Percentiles rank a stretch among this genome's conserved stretches.
phyloP scores from a whole-genome alignment of 2,113 vertebrate genomes.

The Crotalus viridis region DNA sequence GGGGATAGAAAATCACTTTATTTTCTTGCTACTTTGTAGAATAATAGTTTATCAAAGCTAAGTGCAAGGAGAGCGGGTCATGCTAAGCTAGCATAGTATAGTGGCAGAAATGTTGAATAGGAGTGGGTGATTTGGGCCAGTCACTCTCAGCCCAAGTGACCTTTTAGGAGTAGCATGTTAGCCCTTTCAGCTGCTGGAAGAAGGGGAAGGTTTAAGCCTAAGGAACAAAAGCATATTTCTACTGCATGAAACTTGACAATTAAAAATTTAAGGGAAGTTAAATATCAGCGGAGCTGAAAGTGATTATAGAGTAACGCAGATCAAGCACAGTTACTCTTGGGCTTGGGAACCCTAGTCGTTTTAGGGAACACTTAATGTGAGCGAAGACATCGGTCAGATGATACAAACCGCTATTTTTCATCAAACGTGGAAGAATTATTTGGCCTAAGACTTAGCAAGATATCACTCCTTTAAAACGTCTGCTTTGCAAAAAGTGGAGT shows the following conservation, averaged over 20 bases:
- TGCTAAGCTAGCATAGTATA: neutral
- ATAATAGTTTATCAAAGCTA: neutral
- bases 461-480: neutral
- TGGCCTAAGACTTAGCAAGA: neutral
- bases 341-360: neutral
- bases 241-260: neutral
- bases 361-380: neutral
- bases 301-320: neutral
- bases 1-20: neutral
- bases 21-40: neutral
- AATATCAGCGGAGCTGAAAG: neutral
- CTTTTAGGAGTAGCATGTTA: neutral
- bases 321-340: neutral
- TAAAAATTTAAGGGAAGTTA: neutral
- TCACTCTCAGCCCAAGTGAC: neutral
- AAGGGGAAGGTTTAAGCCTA: neutral
- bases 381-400: neutral
- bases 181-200: neutral
- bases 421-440: neutral
- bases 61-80: neutral
- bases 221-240: neutral
- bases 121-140: neutral
- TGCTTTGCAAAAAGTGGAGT: neutral
- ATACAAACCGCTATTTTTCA: neutral
- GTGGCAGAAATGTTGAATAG: neutral